Evolutionary conservation across 2,888 invertebrate genomes (phyloP), one percentile per base, ranked within the genome.

Genomic region (Stomorhina lunata): DNA sequence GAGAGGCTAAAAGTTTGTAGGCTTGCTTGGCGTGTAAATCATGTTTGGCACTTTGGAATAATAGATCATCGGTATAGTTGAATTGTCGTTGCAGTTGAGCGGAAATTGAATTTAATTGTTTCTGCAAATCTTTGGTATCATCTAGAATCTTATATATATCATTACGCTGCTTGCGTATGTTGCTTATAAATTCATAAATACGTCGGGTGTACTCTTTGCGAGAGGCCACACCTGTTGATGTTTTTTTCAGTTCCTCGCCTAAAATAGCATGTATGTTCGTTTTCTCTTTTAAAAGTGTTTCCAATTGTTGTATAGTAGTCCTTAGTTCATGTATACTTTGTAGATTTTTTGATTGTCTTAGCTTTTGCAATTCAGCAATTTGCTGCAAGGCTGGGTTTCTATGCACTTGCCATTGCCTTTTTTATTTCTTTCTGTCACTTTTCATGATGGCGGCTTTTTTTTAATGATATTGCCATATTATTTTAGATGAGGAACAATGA

Each of bases 41-140:
- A 25, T 89, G 89, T 90, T 97, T 97, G 9, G 98, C 98, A 92
- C 97, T 97, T 95, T 98, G 92, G 85, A 97, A 99, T 83, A 99
- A 95, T 69, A 97, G 92, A 92, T 98, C 98, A 92, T 99, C 98
- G 10, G 98, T 97, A 76, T 98, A 95, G 45, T 96, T 96, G 88
- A 98, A 99, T 65, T 98, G 98, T 85, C 99, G 93, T 87, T 98
- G 98, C 61, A 99, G 91, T 92, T 97, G 96, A 0, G 98, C 99
- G 76, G 95, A 95, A n/a, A 98, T 92, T 81, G 93, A 95, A 88
- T 98, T 98, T 17, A 99, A 97, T 90, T 98, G 98, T 90, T 98
- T 98, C 90, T 99, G 98, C 69, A 98, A 93, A 86, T 94, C 93
- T 87, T 95, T 94, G 0, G 98, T 98, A 88, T 99, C 98, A 75